Percentiles rank a stretch among this genome's conserved stretches.
phyloP scores from a whole-genome alignment of 2,888 invertebrate genomes.

The Drosophila hamatofila region DNA sequence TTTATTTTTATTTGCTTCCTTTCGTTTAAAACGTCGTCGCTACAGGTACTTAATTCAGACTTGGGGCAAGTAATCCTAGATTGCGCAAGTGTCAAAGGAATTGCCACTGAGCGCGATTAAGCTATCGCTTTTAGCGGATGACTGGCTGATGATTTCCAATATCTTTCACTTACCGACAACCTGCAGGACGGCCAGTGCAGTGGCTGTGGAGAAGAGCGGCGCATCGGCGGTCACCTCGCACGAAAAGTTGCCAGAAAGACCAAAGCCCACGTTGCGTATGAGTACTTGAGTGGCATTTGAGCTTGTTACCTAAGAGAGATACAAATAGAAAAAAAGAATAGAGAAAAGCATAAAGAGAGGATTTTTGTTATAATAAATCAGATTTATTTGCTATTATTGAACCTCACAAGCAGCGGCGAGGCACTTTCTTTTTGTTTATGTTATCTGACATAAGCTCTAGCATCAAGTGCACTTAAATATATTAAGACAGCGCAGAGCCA shows the following conservation, averaged over 20 bases:
- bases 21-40: constrained; percentile 19
- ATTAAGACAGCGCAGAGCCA: constrained; percentile 61
- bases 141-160: constrained; percentile 19
- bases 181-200: constrained; percentile 88
- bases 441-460: constrained; percentile 44
- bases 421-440: constrained; percentile 15
- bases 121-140: constrained; percentile 29
- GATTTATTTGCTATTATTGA: background rate
- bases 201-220: constrained; percentile 89
- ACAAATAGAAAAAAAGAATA: background rate
- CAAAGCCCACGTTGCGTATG: constrained; percentile 89
- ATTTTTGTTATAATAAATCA: background rate
- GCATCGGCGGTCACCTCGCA: constrained; percentile 92
- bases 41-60: constrained; percentile 32
- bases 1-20: constrained; percentile 14
- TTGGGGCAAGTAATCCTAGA: constrained; percentile 11
- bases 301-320: constrained; percentile 87
- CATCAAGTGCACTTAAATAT: constrained; percentile 71
- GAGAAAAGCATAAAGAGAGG: constrained; percentile 10
- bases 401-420: background rate
- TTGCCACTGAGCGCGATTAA: constrained; percentile 37
- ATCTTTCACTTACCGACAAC: constrained; percentile 90
- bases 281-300: constrained; percentile 92
- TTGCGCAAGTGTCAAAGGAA: constrained; percentile 41
- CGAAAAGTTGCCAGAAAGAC: constrained; percentile 91